Evolutionary conservation across 2,797 vertebrate genomes (phyloP), one percentile per base, ranked within the genome.

Genomic region (Typhlichthys subterraneus): DNA sequence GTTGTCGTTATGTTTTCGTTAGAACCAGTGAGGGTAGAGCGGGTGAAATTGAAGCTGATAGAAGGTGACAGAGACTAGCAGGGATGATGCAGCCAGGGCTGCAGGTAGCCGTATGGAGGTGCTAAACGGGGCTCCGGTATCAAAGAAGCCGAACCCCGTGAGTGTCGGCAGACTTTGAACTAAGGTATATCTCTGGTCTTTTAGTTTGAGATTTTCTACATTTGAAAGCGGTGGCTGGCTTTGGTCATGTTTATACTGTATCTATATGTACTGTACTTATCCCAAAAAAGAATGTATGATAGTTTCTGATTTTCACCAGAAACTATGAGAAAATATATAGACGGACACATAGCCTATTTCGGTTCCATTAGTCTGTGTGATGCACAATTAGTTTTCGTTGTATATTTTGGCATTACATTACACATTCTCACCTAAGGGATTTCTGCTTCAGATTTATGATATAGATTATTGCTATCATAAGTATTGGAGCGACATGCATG

Each of bases 1-100:
- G 92, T 94, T 89, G 53, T 72, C 55, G 0, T 69, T 65, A 15
- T 52, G 13, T 9, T 12, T 61, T 19, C 59, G 23, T 2, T 63
- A 14, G 50, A 11, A 31, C 17, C 31, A 11, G 17, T 5, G 5
- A 12, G 56, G 47, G 57, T 23, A 49, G 38, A 13, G 2, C 15
- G 53, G 59, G 13, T 29, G 38, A 38, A 23, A 23, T 23, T 23
- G 52, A 53, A 66, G 59, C 70, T 14, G 48, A 54, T 49, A 50
- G 31, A 51, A 29, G 11, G 13, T 45, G 52, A 29, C 15, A 50
- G 17, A 42, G 61, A 48, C 6, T 60, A 49, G 51, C 45, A 13
- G 59, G 42, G 23, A 54, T 23, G 12, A 47, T 48, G 68, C 33
- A 38, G 33, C 33, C 46, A 45, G 57, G 66, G 68, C 48, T 80